Percentiles rank a stretch among this genome's conserved stretches.
Conservation (phyloP, 2,113 vertebrate genomes). For the Microcebus murinus region DNA sequence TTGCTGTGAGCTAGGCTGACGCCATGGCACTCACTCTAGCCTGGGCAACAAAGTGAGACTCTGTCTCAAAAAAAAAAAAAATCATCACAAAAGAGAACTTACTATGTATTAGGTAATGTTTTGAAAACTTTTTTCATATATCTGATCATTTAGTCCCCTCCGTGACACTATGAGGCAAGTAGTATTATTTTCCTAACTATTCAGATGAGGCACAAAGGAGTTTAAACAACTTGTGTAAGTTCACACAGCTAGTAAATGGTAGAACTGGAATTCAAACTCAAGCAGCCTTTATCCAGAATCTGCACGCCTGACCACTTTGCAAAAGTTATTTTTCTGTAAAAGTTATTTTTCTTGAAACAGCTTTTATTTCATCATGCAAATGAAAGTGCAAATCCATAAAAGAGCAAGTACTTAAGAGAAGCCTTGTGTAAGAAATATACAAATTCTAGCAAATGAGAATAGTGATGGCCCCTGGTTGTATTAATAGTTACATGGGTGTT, state of each 20-base stretch:
- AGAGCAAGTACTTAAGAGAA: not conserved
- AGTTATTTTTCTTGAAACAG: slow-evolving; percentile 8
- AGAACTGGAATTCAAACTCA: not conserved
- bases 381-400: not conserved
- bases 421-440: not conserved
- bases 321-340: slow-evolving; percentile 4
- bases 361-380: slow-evolving; percentile 11
- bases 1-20: too few relatives aligned
- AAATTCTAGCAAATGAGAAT: not conserved
- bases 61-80: too few relatives aligned
- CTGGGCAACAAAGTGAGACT: too few relatives aligned
- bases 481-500: not conserved
- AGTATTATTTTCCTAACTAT: not conserved
- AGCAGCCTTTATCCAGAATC: not conserved
- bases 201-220: not conserved
- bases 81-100: not conserved
- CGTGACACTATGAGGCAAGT: not conserved
- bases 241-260: not conserved
- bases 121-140: not conserved
- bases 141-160: not conserved
- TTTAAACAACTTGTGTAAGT: not conserved
- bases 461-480: not conserved
- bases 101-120: not conserved
- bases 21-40: too few relatives aligned
- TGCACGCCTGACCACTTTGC: not conserved